A percentile compares a stretch with the other conserved stretches of the same genome.
Conservation (phyloP, 2,113 vertebrate genomes). For the Toxotes jaculatrix region DNA sequence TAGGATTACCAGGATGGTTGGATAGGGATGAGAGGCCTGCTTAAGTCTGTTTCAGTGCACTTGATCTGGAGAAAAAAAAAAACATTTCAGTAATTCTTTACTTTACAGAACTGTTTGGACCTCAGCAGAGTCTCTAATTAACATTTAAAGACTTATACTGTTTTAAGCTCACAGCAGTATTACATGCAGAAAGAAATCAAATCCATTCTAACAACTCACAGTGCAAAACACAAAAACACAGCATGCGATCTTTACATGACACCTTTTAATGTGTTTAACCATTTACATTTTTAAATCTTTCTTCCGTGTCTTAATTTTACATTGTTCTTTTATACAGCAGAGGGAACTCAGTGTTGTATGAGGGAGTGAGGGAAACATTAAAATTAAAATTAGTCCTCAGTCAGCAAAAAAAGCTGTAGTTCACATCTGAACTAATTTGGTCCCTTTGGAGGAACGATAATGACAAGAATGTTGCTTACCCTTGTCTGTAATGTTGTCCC, state of each 20-base stretch:
- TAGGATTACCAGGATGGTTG: not conserved
- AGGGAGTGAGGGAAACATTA: not conserved
- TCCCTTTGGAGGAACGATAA: not conserved
- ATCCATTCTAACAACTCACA: constrained; percentile 3
- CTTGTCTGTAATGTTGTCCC: not conserved
- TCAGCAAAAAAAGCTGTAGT: not conserved
- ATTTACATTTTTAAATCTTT: constrained; percentile 3
- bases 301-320: not conserved
- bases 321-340: not conserved
- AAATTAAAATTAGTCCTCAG: not conserved
- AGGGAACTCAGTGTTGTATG: not conserved
- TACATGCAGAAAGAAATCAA: constrained; percentile 1
- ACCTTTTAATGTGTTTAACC: not conserved
- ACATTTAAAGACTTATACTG: constrained; percentile 17
- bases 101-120: constrained; percentile 6
- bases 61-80: not conserved
- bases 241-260: not conserved
- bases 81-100: not conserved
- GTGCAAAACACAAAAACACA: not conserved
- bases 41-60: not conserved
- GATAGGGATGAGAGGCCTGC: not conserved
- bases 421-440: not conserved
- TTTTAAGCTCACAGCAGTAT: constrained; percentile 13
- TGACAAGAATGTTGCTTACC: not conserved
- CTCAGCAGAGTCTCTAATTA: not conserved